Conservation (phyloP, 2,113 vertebrate genomes). For the Campylorhamphus procurvoides region DNA sequence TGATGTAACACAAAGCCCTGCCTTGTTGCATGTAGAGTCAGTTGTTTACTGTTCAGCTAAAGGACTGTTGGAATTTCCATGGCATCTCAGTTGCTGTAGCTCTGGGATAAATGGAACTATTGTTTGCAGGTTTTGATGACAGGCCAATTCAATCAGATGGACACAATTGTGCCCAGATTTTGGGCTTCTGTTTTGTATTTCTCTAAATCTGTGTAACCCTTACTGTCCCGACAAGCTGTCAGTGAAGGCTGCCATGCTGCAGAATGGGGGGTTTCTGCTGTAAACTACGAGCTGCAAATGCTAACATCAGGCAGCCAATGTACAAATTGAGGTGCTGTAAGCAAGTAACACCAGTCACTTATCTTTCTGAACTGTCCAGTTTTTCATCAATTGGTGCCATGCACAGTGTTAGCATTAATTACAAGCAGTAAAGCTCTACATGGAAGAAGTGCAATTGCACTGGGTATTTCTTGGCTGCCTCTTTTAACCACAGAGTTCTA, state of each 20-base stretch:
- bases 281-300: not conserved
- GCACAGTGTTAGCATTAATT: not conserved
- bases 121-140: constrained; percentile 24
- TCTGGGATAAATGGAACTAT: constrained; percentile 12
- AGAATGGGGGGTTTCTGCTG: not conserved
- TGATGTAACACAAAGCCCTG: not conserved
- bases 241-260: not conserved
- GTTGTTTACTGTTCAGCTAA: constrained; percentile 2
- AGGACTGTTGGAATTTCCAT: constrained; percentile 19
- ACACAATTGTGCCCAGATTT: not conserved
- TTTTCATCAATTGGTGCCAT: not conserved
- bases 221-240: not conserved
- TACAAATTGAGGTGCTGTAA: not conserved
- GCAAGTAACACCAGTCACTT: not conserved
- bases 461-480: not conserved
- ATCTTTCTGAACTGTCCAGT: not conserved
- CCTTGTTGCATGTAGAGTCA: not conserved
- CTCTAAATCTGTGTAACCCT: constrained; percentile 20
- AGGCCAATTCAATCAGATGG: constrained; percentile 23
- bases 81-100: not conserved
- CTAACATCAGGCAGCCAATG: not conserved
- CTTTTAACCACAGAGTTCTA: not conserved
- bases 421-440: not conserved
- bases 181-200: not conserved
- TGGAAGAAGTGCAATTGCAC: not conserved